Base-by-base conservation (phyloP, 2,888 invertebrate species). In the Rhagonycha lutea region DNA sequence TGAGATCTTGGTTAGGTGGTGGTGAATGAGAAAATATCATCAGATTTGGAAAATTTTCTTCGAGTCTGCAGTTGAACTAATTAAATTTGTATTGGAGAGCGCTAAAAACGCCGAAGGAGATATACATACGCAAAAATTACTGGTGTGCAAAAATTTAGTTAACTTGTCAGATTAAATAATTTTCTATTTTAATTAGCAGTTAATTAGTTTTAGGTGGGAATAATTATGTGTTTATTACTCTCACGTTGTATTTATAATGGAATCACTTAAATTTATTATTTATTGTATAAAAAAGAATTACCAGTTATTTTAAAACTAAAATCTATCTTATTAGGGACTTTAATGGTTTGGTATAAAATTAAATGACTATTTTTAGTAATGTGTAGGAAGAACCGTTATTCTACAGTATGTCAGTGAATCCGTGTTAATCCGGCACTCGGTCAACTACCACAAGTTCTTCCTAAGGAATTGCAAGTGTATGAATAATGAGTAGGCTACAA, bases 391-490 rank as follows among this genome's bases (percentile, higher is more conserved):
- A 63, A 78, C 79, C 77, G 79, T 79, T 79, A 79, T 71, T 23
- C 70, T 75, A 65, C 74, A 79, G 79, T 78, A 67, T 79, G 80
- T 79, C 79, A 79, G 78, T 78, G 77, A 79, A 73, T 79, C 79
- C 78, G 75, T 76, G 68, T 72, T 74, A 72, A 75, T 63, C 73
- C 75, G 71, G 77, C 60, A 78, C n/a, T 78, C 78, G 78, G 78
- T 76, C 78, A 78, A 78, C 75, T 75, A 78, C 65, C 68, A 68
- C 18, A 62, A 72, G 69, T 69, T 69, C 69, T 76, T 72, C 11
- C 47, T 47, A 47, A 47, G 47, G 47, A 47, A 47, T 47, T 47
- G 47, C 47, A 47, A 47, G n/a, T 47, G 47, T 47, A 47, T 47
- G 47, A 47, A 47, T 47, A 47, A 65, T 14, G 24, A 65, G 26